Evolutionary conservation across 2,113 vertebrate genomes (phyloP).

Genomic region (Periophthalmus modestus): DNA sequence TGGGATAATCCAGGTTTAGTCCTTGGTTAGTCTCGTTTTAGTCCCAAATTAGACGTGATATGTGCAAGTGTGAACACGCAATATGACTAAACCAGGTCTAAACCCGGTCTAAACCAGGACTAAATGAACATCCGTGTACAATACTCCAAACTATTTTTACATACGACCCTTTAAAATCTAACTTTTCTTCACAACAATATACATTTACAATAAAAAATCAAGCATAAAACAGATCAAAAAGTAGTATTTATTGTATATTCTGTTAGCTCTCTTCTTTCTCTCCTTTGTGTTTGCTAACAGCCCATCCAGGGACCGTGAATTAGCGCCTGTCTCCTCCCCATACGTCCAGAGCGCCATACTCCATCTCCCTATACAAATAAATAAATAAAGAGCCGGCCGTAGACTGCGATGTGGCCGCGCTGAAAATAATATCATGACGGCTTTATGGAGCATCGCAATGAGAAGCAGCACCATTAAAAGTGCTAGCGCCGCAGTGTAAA

Average conservation of each 20-base stretch:
- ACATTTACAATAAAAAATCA: not conserved
- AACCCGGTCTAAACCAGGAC: no score
- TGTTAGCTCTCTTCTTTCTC: not conserved
- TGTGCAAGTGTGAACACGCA: no score
- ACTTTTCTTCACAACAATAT: not conserved
- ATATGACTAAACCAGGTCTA: no score
- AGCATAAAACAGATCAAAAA: not conserved
- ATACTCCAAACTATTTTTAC: no score
- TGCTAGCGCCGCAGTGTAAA: not conserved
- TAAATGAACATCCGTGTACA: no score
- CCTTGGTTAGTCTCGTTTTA: not conserved
- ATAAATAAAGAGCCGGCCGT: not conserved
- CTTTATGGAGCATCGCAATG: slow-evolving; percentile 10
- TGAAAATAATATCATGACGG: slow-evolving; percentile 3
- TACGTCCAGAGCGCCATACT: no score
- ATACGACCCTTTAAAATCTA: not conserved
- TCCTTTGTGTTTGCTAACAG: not conserved
- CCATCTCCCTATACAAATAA: slow-evolving; percentile 5
- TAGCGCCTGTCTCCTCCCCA: not conserved
- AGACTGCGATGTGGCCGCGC: not conserved
- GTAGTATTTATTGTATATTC: no score
- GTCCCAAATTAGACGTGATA: no score
- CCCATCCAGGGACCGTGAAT: not conserved
- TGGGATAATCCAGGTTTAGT: not conserved
- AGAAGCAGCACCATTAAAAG: slow-evolving; percentile 8